phyloP scores from a whole-genome alignment of 2,113 vertebrate genomes.

The Glaucomys volans region DNA sequence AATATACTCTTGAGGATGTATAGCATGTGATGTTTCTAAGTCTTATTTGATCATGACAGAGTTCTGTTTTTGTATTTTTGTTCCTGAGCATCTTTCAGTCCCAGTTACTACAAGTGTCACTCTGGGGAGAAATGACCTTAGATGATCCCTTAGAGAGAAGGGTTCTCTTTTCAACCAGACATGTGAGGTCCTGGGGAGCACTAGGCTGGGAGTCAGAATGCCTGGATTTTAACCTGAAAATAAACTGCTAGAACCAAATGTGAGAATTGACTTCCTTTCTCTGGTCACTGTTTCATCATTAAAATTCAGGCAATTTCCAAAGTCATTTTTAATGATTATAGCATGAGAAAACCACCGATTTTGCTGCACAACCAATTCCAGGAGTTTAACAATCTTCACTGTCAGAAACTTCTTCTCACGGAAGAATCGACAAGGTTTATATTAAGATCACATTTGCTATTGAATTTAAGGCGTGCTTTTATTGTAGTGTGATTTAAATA shows the following conservation, averaged over 20 bases:
- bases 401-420: neutral
- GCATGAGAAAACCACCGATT: neutral
- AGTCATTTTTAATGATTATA: neutral
- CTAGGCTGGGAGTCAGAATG: neutral
- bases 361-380: neutral
- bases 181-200: neutral
- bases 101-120: neutral
- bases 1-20: neutral
- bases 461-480: constrained; percentile 46
- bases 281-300: neutral
- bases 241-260: neutral
- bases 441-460: constrained; percentile 39
- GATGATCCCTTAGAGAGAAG: neutral
- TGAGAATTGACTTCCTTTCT: neutral
- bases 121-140: neutral
- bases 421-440: neutral
- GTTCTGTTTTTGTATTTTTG: neutral
- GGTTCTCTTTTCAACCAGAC: neutral
- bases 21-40: neutral
- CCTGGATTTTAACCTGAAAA: neutral
- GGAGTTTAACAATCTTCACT: neutral
- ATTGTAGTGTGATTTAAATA: constrained; percentile 68
- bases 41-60: neutral
- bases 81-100: neutral
- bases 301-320: neutral